Evolutionary conservation across 2,113 vertebrate genomes (phyloP).

Genomic region (Numida meleagris): DNA sequence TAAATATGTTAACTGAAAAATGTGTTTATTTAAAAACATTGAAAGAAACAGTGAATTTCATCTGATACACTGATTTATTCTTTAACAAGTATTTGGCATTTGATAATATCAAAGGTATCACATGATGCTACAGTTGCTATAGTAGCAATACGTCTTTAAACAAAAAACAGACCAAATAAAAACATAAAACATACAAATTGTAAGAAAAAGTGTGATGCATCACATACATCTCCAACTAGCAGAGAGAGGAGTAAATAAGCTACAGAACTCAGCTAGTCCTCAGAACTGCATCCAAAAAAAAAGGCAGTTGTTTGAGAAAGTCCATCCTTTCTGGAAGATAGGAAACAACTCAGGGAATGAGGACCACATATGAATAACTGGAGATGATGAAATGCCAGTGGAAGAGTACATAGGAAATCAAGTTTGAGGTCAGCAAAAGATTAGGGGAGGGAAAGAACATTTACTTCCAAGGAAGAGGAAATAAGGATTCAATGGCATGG

Average conservation of each 20-base stretch:
- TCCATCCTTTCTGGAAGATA: background rate
- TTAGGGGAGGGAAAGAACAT: background rate
- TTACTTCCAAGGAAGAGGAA: background rate
- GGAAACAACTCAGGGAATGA: background rate
- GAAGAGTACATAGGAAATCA: background rate
- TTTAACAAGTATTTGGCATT: slow-evolving; percentile 69
- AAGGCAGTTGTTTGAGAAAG: background rate
- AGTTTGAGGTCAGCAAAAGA: background rate
- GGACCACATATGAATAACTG: background rate
- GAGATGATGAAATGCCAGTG: background rate
- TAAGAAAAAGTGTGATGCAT: slow-evolving; percentile 57
- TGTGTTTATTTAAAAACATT: slow-evolving; percentile 39
- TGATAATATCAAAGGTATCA: slow-evolving; percentile 65
- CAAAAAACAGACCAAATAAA: slow-evolving; percentile 72
- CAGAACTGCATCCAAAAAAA: background rate
- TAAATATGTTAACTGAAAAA: slow-evolving; percentile 7
- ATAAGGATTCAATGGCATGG: background rate
- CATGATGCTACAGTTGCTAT: slow-evolving; percentile 75
- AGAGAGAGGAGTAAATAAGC: slow-evolving; percentile 2
- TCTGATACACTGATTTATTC: slow-evolving; percentile 7
- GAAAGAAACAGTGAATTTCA: slow-evolving; percentile 17
- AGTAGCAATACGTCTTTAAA: slow-evolving; percentile 75
- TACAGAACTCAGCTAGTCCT: background rate
- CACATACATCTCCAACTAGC: background rate
- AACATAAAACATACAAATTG: slow-evolving; percentile 65